Evolutionary conservation across 35 echinoderm and acorn worm genomes (phyloP).

Genomic region (Patiria miniata): DNA sequence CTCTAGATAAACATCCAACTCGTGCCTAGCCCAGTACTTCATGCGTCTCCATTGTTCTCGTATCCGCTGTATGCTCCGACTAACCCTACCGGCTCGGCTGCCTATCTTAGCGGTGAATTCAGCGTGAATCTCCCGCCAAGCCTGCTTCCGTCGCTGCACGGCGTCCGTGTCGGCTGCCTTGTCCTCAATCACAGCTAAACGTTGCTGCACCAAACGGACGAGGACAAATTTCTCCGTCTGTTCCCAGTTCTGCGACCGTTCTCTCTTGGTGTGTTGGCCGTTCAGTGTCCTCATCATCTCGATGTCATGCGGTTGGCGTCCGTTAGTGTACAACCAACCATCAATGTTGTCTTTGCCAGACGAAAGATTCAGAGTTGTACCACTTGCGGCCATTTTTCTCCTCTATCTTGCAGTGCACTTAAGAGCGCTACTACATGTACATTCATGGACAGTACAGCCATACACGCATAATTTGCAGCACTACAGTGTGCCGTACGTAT

Average conservation of each 20-base stretch:
- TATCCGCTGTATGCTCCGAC: background rate
- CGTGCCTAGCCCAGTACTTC: background rate
- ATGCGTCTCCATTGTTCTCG: constrained; percentile 11
- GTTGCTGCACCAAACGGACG: background rate
- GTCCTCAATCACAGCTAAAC: background rate
- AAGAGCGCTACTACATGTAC: too few species aligned
- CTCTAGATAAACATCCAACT: background rate
- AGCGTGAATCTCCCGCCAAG: background rate
- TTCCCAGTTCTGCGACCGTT: constrained; percentile 7
- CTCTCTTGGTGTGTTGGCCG: background rate
- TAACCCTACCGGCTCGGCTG: background rate
- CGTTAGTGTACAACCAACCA: too few species aligned
- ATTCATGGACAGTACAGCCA: too few species aligned
- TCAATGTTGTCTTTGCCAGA: too few species aligned
- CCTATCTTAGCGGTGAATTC: background rate
- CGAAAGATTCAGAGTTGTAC: background rate
- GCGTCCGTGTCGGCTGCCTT: background rate
- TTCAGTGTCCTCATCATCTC: too few species aligned
- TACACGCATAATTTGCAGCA: too few species aligned
- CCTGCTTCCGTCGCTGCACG: background rate
- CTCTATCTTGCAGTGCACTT: too few species aligned
- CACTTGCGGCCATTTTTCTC: background rate
- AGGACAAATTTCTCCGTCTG: background rate
- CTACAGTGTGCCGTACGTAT: too few species aligned
- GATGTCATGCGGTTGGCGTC: too few species aligned